Evolutionary conservation across 2,797 vertebrate species (phyloP), one percentile per base, ranked within the genome.

Genomic region (Hemibagrus guttatus): DNA sequence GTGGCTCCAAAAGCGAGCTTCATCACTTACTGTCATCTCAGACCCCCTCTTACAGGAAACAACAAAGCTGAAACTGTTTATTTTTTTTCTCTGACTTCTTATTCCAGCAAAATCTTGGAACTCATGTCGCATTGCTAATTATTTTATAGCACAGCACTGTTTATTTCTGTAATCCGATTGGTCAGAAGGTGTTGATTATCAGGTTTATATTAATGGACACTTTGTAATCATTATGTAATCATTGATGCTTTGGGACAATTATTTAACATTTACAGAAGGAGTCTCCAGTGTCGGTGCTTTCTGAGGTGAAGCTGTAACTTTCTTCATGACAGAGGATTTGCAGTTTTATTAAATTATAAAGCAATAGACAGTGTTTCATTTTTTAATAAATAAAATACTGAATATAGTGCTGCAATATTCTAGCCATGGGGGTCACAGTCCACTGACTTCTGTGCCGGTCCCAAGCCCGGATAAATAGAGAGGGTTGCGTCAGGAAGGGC

Each of bases 11-110:
- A 35, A 68, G 3, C 7, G 42, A 6, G 2, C 46, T 68, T 83
- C 63, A 68, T 68, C 81, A 68, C 46, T 83, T 81, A 64, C 9
- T 59, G 0, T 81, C 59, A 64, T 83, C 63, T 39, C 61, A 81
- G 35, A 64, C 16, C 39, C 59, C n/a, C 59, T 46, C 46, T 31
- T 81, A 81, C 61, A 31, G 23, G 59, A 81, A 42, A 49, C 1
- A 2, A 39, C 61, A 68, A 68, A 52, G 42, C 81, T 26, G 64
- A 52, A 52, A 52, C 16, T 1, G 21, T 26, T 46, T 46, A 8
- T 49, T 49, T 49, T 49, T 66, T 66, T 66, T 31, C 80, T 52
- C n/a, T 12, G 9, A 68, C 42, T 66, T 81, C 14, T 61, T 61
- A n/a, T 63, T 81, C 35, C 17, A 63, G 35, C 39, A 42, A 42